A percentile compares a stretch with the other conserved stretches of the same genome.
Evolutionary conservation across 2,888 invertebrate genomes (phyloP).

Genomic region (Tenthredo mesomela): DNA sequence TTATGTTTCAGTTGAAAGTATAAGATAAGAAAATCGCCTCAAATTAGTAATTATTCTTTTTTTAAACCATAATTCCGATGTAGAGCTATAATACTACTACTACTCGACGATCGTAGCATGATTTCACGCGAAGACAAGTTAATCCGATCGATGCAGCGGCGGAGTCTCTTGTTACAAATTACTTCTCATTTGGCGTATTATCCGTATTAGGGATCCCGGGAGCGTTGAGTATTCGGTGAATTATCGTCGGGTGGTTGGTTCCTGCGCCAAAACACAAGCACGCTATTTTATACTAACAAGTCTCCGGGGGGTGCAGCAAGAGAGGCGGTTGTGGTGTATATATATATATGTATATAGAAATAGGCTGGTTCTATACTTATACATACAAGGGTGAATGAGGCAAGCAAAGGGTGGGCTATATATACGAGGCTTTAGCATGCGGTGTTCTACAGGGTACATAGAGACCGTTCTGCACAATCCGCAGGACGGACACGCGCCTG

Average conservation of each 20-base stretch:
- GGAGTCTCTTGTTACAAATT: slow-evolving; percentile 48
- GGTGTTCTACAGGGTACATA: not conserved
- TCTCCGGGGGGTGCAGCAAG: slow-evolving; percentile 63
- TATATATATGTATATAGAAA: not conserved
- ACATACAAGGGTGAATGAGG: slow-evolving; percentile 23
- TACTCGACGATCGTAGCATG: not conserved
- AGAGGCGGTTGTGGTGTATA: not conserved
- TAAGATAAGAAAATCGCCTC: not conserved
- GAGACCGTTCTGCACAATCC: slow-evolving; percentile 51
- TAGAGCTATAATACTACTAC: not conserved
- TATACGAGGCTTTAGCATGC: not conserved
- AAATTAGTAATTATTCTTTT: not conserved
- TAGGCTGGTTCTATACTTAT: not conserved
- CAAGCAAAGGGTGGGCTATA: slow-evolving; percentile 23
- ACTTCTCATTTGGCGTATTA: slow-evolving; percentile 55
- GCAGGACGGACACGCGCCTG: slow-evolving; percentile 71
- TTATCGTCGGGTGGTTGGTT: slow-evolving; percentile 60
- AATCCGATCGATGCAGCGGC: slow-evolving; percentile 49
- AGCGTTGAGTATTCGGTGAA: slow-evolving; percentile 60
- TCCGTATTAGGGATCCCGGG: slow-evolving; percentile 60
- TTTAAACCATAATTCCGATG: not conserved
- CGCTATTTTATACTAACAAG: slow-evolving; percentile 67
- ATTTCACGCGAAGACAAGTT: slow-evolving; percentile 52
- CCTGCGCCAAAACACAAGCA: slow-evolving; percentile 53
- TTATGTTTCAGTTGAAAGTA: no score